Evolutionary conservation across 2,797 vertebrate species (phyloP), one percentile per base, ranked within the genome.

Genomic region (Hippopotamyrus pictus): DNA sequence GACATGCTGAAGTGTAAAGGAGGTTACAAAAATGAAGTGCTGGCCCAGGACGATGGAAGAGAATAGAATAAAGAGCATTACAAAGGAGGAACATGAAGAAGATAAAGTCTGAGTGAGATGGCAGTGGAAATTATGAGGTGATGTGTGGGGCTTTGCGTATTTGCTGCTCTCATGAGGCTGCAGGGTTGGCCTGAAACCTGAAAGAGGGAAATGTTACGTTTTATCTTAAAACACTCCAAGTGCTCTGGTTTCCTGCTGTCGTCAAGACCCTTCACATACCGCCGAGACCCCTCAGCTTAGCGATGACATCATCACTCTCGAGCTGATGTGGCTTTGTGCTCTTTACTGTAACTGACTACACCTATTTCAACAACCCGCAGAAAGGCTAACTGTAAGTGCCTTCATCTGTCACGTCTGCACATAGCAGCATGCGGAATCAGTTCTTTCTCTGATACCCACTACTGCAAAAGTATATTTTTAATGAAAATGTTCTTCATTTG

Each of bases 161-260:
- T 29, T 50, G 25, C 48, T n/a, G 1, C 54, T 88, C 57, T 50
- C 51, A 88, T 25, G 12, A n/a, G 33, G 37, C 48, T 33, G 44
- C 33, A 53, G 59, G n/a, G 17, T 46, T 54, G 5, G 44, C 22
- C 41, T n/a, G 12, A 89, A 33, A 17, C 69, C 11, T 6, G 12
- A 57, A 86, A 19, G 22, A 14, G 22, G 22, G 83, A 37, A 50
- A 87, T 44, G 73, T 65, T 90, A 90, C 46, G 29, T 82, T 44
- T 91, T 90, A 92, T 92, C 89, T 89, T 8, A 44, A n/a, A 8
- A 19, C 65, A 48, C 86, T 90, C 90, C 91, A 90, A 65, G 53
- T 54, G 87, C 88, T 54, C 90, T 89, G 92, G 85, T 79, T 91
- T 92, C 89, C 91, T 89, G 89, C 83, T 54, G 37, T 22, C 17